Evolutionary conservation across 2,797 vertebrate species (phyloP), one percentile per base, ranked within the genome.

Genomic region (Dallia pectoralis): DNA sequence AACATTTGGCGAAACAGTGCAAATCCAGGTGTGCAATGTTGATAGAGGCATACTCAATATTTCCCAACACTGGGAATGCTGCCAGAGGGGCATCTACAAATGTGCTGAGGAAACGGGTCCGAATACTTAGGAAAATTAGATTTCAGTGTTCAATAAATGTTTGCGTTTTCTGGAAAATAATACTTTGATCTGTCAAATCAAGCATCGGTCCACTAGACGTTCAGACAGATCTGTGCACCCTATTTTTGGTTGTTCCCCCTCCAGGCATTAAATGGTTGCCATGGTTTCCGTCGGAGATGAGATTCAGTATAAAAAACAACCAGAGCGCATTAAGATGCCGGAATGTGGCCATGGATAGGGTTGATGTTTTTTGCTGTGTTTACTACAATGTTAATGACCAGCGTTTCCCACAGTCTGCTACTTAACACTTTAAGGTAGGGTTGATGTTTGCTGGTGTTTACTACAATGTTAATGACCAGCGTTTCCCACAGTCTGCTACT

Each of bases 271-370:
- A 22, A 53, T 78, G 63, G 29, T 72, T 74, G 53, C 74, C 59
- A 67, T 25, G 67, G 56, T 33, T 59, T 30, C 51, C 18, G 19
- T 70, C 32, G 1, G 53, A 36, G 14, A 70, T 0, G 6, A 19
- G 30, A 27, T 62, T 33, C 11, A 36, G 27, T 65, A 79, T 67
- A 16, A 51, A 40, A 72, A 70, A 66, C 68, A 77, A 75, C 76
- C 82, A 79, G 67, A 56, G 79, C 65, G 63, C 49, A 68, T 82
- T 74, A 75, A 67, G 61, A 67, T 69, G 7, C 67, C 75, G 18
- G 53, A 71, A 80, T 76, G 53, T 67, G 48, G 14, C 59, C 67
- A 56, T 29, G 59, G 44, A 27, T 12, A 3, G 80, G 72, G 73
- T 47, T 63, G 56, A 56, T 51, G 22, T 56, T 53, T 63, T 19